These are phyloP conservation scores for Callocephalon fimbriatum DNA, from an alignment of 2,113 vertebrate species.

Conservation along the genomic window DNA sequence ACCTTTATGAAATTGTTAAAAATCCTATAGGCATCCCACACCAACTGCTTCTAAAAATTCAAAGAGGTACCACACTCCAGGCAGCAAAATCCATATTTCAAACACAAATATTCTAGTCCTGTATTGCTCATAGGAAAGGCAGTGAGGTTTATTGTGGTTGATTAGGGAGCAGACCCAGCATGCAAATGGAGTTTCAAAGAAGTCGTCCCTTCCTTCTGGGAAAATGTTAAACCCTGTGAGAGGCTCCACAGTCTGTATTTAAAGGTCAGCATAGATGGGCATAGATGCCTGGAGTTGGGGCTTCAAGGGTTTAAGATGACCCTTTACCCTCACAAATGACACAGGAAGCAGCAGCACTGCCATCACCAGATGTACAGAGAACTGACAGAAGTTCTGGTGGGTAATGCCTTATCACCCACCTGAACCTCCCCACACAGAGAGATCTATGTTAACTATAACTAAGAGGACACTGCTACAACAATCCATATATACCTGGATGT, in stretches of 20 bases:
- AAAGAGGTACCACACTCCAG: background rate
- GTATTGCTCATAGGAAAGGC: background rate
- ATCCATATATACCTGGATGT: background rate
- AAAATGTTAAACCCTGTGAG: background rate
- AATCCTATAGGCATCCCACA: background rate
- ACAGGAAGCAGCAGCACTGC: background rate
- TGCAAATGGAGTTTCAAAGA: fast-evolving
- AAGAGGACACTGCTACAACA: background rate
- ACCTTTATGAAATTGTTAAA: background rate
- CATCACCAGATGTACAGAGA: too few species aligned
- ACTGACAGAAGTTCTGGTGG: background rate
- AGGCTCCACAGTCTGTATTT: background rate
- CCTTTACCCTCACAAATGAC: fast-evolving
- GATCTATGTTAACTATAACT: background rate
- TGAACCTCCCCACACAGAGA: background rate
- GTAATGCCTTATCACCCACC: background rate
- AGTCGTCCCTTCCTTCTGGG: background rate
- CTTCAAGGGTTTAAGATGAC: background rate
- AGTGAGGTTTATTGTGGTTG: background rate
- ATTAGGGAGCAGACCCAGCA: background rate
- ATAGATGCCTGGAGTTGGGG: background rate
- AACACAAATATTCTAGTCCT: background rate
- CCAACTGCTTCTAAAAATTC: background rate
- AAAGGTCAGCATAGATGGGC: background rate
- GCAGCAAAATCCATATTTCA: background rate